Base-by-base conservation (phyloP, 2,797 vertebrate species). In the Enteromius trimaculatus region DNA sequence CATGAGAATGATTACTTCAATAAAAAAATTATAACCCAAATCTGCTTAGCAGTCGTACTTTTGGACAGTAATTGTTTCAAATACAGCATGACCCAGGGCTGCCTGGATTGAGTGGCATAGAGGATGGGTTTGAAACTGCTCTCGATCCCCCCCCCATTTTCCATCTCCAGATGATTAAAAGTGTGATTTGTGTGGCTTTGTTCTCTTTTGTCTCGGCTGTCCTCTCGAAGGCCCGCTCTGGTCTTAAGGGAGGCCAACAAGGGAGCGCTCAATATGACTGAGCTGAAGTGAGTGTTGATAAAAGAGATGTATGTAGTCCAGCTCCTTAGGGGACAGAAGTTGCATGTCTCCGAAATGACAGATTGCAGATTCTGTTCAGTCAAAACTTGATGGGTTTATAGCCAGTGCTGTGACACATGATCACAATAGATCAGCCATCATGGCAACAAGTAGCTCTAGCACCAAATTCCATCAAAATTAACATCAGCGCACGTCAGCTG, bases 1-100 rank as follows among this genome's bases (percentile, higher is more conserved):
- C 94, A 94, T 92, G 93, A 95, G 94, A 94, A 94, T 94, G 93
- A 96, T 95, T 95, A 95, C 94, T 95, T 95, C 95, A 95, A 96
- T 95, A 95, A 93, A 95, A 95, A 95, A 94, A 95, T 95, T 94
- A 95, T 94, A 93, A 94, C 90, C 91, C 90, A 90, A 94, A 94
- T 92, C 90, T 93, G 93, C 93, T 94, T 93, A 79, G 93, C 92
- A 90, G 91, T 92, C 93, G 89, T 92, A 93, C 92, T 94, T 93
- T 88, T 94, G 92, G 94, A 94, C 91, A 92, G 94, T 94, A 95
- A 96, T 95, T 95, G 95, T 95, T 95, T 95, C 94, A 93, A 93
- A 95, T 95, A 92, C 94, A 94, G 93, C 93, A 93, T 94, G 92
- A 94, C 93, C 94, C 90, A 88, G 91, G 93, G 93, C 92, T 87